Evolutionary conservation across 1,140 invertebrate species (phyloP).

Genomic region (Diploscapter pachys): DNA sequence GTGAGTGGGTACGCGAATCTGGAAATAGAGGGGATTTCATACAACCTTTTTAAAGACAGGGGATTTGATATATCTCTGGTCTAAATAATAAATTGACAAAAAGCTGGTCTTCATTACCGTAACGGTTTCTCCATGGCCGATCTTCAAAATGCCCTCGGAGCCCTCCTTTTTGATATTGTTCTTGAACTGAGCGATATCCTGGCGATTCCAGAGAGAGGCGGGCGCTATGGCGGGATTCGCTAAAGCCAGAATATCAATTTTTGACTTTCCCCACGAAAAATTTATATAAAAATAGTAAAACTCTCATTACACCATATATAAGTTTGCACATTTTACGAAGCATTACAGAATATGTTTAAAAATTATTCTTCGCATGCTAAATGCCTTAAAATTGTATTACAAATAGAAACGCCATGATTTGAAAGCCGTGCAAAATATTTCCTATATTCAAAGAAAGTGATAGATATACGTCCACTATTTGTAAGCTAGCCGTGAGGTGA

Average conservation of each 20-base stretch:
- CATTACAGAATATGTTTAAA: too few species aligned
- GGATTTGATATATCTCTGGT: not conserved
- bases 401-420: too few species aligned
- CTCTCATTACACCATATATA: too few species aligned
- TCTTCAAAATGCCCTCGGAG: conserved; percentile 86
- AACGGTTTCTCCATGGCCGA: conserved; percentile 93
- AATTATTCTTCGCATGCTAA: too few species aligned
- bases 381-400: too few species aligned
- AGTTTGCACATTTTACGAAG: too few species aligned
- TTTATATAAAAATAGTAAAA: too few species aligned
- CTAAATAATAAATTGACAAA: not conserved
- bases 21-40: conserved; percentile 12
- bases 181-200: conserved; percentile 87
- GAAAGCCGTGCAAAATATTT: too few species aligned
- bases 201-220: conserved; percentile 89
- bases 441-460: too few species aligned
- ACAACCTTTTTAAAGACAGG: not conserved
- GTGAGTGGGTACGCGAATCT: conserved; percentile 90
- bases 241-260: conserved; percentile 31
- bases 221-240: conserved; percentile 66
- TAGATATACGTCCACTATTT: too few species aligned
- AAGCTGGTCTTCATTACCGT: conserved; percentile 68
- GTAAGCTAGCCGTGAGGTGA: too few species aligned
- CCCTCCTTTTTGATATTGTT: conserved; percentile 68
- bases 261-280: not conserved